phyloP scores from a whole-genome alignment of 2,797 vertebrate genomes.

The Lemur catta region DNA sequence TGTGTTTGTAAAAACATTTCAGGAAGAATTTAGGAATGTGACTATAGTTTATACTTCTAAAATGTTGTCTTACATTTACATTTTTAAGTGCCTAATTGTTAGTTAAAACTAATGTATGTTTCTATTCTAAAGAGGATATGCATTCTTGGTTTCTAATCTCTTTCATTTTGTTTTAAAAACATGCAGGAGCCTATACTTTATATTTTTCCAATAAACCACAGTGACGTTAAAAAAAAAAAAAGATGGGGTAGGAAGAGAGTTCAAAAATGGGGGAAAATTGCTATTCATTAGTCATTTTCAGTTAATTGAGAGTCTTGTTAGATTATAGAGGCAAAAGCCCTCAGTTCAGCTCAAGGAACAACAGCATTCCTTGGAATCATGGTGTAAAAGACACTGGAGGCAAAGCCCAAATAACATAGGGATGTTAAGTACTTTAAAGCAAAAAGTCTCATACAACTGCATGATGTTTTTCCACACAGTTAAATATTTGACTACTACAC shows the following conservation, averaged over 20 bases:
- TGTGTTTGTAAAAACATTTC: constrained; percentile 60
- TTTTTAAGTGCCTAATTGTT: constrained; percentile 72
- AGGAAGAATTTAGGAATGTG: constrained; percentile 15
- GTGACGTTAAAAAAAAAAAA: background rate
- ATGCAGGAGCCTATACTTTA: constrained; percentile 54
- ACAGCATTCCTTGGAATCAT: background rate
- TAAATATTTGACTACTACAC: background rate
- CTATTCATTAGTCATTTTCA: background rate
- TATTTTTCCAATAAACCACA: constrained; percentile 70
- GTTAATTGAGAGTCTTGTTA: background rate
- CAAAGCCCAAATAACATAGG: background rate
- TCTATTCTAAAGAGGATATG: constrained; percentile 29
- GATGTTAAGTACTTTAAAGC: background rate
- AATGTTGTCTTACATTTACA: constrained; percentile 55
- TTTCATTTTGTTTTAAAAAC: constrained; percentile 63
- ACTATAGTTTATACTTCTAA: constrained; percentile 51
- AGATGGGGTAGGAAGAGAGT: background rate
- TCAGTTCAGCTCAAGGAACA: background rate
- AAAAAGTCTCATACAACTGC: background rate
- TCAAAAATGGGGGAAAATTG: background rate
- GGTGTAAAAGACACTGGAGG: background rate
- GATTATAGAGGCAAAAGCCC: background rate
- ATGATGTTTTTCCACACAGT: background rate
- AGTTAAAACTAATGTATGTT: constrained; percentile 63
- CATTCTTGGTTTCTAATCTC: constrained; percentile 62